Base-by-base conservation (phyloP, 2,797 vertebrate species). In the Stomatorhinus walkeri region DNA sequence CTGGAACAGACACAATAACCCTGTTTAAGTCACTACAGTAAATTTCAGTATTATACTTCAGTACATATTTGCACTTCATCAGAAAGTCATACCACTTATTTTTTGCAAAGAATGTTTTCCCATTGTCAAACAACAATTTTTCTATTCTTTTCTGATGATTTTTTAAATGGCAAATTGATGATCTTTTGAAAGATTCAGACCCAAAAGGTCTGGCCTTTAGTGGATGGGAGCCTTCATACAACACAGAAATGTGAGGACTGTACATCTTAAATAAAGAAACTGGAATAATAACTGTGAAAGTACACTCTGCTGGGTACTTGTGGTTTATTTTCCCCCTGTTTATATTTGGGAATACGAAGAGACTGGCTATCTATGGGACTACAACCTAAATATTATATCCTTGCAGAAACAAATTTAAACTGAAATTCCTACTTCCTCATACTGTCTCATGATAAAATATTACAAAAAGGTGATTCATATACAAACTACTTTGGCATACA, bases 401-500 rank as follows among this genome's bases (percentile, higher is more conserved):
- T 40, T 36, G 68, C 32, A 76, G 28, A 76, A 76, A 76, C 12
- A 76, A 40, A 40, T 36, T 36, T 76, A 76, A 76, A 76, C 28
- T 76, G 68, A 76, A 76, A 76, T 76, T 76, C 32, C 68, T 40
- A 76, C 32, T 76, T 76, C 64, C 32, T 76, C 32, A 76, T 36
- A 40, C 68, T 16, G 32, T 40, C 12, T 36, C 32, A 40, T 64
- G 61, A 64, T 40, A 76, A 40, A 76, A 76, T 76, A 40, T 76
- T 76, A 76, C 68, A 76, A 76, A 76, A 76, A 76, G 32, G 68
- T 76, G 68, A 76, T 40, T 76, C 28, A 76, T 36, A 76, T 76
- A 36, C 32, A 76, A 40, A 76, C 32, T 40, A 76, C 32, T 76
- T 19, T 36, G 68, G 14, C 40, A 76, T 76, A 36, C 68, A 76